Evolutionary conservation across 2,888 invertebrate genomes (phyloP).

Genomic region (Dynastes grantii): DNA sequence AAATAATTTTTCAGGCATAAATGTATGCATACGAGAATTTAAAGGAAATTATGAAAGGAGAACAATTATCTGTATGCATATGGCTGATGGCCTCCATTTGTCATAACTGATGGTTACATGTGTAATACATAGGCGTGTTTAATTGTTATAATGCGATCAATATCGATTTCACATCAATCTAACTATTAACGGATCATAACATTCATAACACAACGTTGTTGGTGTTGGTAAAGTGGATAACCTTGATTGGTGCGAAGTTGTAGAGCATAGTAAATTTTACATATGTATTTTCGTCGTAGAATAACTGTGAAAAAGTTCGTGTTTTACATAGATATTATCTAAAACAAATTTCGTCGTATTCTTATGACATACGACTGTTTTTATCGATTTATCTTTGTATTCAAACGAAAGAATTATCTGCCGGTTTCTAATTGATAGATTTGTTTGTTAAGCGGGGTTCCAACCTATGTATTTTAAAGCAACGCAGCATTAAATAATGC

Average conservation of each 20-base stretch:
- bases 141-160: neutral
- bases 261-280: neutral
- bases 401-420: neutral
- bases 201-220: too few species aligned
- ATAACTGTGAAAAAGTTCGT: neutral
- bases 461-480: too few species aligned
- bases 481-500: too few species aligned
- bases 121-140: neutral
- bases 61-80: too few species aligned
- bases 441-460: neutral
- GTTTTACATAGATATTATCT: neutral
- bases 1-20: too few species aligned
- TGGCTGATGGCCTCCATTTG: too few species aligned
- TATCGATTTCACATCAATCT: neutral
- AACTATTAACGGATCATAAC: neutral
- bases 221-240: neutral
- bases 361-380: neutral
- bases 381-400: neutral
- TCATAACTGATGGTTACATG: too few species aligned
- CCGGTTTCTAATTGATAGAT: neutral
- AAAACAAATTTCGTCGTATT: conserved; percentile 4
- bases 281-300: neutral
- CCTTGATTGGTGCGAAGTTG: neutral
- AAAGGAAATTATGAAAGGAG: too few species aligned
- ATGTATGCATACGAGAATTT: too few species aligned